A percentile compares a stretch with the other conserved stretches of the same genome.
These are phyloP conservation scores for Phytoseiulus persimilis DNA, from an alignment of 2,888 invertebrate species.

Conservation along the genomic window DNA sequence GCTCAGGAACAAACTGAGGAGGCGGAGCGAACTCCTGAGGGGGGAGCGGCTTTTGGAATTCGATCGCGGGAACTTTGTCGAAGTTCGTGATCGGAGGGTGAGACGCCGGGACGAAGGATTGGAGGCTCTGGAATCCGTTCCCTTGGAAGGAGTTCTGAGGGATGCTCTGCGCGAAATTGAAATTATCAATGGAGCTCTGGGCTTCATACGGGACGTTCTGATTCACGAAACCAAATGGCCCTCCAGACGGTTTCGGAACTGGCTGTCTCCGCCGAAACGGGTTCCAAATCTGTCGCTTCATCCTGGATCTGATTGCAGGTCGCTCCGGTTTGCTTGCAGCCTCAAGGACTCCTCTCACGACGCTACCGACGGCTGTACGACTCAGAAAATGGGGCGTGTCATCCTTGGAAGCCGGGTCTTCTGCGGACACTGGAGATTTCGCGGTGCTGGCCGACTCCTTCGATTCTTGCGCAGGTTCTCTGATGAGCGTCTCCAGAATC, in stretches of 20 bases:
- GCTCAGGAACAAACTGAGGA: constrained; percentile 7
- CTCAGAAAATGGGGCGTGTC: background rate
- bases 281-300: constrained; percentile 27
- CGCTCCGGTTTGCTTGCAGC: background rate
- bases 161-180: constrained; percentile 27
- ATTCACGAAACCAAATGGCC: constrained; percentile 27
- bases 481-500: background rate
- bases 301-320: background rate
- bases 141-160: constrained; percentile 10
- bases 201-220: constrained; percentile 32
- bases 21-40: background rate
- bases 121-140: constrained; percentile 24
- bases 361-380: background rate
- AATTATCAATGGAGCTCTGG: constrained; percentile 10
- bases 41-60: background rate
- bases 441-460: background rate
- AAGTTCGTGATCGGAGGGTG: constrained; percentile 30
- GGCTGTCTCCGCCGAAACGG: constrained; percentile 12
- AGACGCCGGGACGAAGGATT: background rate
- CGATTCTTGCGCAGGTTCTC: background rate
- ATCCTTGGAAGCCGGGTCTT: background rate
- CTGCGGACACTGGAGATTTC: background rate
- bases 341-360: background rate
- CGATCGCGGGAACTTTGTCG: constrained; percentile 9
- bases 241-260: background rate